phyloP scores from a whole-genome alignment of 1,140 invertebrate species.

The Drosophila grimshawi region DNA sequence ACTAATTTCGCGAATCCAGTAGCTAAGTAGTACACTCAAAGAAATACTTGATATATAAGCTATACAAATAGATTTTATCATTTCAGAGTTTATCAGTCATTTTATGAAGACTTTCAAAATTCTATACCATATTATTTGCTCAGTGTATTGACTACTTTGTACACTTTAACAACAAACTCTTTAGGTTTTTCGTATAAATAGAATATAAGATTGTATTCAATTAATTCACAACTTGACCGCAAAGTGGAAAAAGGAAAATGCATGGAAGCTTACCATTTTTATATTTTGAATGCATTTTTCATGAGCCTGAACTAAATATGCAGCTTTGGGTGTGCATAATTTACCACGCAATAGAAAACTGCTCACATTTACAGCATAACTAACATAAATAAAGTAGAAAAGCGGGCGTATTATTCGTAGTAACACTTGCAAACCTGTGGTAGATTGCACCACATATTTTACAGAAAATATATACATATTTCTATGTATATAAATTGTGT shows the following conservation, averaged over 20 bases:
- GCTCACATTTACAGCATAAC: slow-evolving; percentile 1
- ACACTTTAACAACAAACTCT: not conserved
- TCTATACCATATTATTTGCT: not conserved
- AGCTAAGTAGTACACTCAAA: slow-evolving; percentile 7
- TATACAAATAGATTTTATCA: too few relatives aligned
- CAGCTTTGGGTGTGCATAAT: slow-evolving; percentile 43
- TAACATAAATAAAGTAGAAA: slow-evolving; percentile 15
- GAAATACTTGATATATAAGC: not conserved
- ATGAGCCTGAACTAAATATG: slow-evolving; percentile 45
- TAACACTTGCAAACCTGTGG: slow-evolving; percentile 35
- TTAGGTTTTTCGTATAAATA: not conserved
- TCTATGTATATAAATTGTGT: slow-evolving; percentile 8
- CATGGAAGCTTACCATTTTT: slow-evolving; percentile 35
- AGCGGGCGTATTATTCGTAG: slow-evolving; percentile 36
- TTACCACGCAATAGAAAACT: slow-evolving; percentile 1
- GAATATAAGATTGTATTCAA: slow-evolving; percentile 7
- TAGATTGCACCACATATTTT: slow-evolving; percentile 32
- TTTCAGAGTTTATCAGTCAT: too few relatives aligned
- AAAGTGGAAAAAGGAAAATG: slow-evolving; percentile 20
- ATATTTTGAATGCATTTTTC: slow-evolving; percentile 48
- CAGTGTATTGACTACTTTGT: not conserved
- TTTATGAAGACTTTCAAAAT: too few relatives aligned
- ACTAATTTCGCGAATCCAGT: slow-evolving; percentile 12
- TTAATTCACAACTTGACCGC: slow-evolving; percentile 21
- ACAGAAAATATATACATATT: slow-evolving; percentile 15